Evolutionary conservation across 2,797 vertebrate species (phyloP), one percentile per base, ranked within the genome.

Genomic region (Calcarius lapponicus): DNA sequence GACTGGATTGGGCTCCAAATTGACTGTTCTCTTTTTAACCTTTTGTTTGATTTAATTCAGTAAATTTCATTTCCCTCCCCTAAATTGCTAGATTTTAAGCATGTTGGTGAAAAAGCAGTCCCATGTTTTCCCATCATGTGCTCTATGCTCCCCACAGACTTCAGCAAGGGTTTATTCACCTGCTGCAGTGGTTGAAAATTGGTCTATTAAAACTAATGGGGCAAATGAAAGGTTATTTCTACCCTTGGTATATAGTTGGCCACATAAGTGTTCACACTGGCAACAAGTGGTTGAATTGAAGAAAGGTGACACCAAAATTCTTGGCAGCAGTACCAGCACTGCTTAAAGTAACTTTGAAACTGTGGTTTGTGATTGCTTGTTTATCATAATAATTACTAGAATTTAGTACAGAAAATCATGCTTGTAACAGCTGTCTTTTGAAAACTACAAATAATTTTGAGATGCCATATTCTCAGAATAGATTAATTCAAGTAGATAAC

Each of bases 221-320:
- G 51, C 45, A 93, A 89, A 89, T 70, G n/a, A 66, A 62, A 81
- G 78, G 38, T 84, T 91, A 47, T 94, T 92, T 75, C 66, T 79
- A 65, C 58, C 56, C n/a, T 75, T 70, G 62, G 28, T 88, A 3
- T 58, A 43, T 32, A 66, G 51, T 21, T 85, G 80, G 56, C 56
- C 25, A 5, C 14, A 0, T 43, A 62, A 50, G 20, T 32, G 62
- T 61, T 88, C 38, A 14, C 2, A 1, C 43, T 84, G 66, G n/a
- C 70, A 25, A 25, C 28, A 84, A 54, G 43, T 71, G 17, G 66
- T 51, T 67, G 32, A 57, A 60, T 13, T 67, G 56, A 70, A 61
- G 84, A 66, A 82, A 84, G 56, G 51, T 43, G 78, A 78, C 53
- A 83, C 40, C 11, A 51, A 28, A 43, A 28, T 65, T 85, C 72